Evolutionary conservation across 2,797 vertebrate species (phyloP).

Genomic region (Sebastiscus albofasciatus): DNA sequence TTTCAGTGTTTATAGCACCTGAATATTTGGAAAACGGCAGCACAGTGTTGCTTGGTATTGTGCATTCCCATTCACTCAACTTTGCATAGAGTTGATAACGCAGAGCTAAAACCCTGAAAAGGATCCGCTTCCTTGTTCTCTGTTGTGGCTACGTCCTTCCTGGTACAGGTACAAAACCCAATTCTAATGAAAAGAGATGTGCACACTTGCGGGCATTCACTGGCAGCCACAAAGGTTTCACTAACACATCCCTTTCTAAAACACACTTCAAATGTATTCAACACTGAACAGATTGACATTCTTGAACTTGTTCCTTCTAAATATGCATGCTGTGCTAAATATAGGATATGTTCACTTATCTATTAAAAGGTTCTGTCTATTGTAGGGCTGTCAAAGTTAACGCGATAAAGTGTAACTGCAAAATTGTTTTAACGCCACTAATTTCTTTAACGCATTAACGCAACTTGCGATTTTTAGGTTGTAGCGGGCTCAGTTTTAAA

Average conservation of each 20-base stretch:
- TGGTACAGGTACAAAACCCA: background rate
- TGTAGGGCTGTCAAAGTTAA: no score
- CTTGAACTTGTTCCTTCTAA: background rate
- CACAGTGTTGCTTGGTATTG: background rate
- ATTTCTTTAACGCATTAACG: no score
- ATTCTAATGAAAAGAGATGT: no score
- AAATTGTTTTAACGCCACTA: rapidly evolving
- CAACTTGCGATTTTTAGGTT: no score
- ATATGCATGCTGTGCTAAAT: background rate
- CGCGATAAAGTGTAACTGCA: rapidly evolving
- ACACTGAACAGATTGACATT: background rate
- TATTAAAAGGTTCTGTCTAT: no score
- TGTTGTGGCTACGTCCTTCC: no score
- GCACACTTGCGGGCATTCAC: no score
- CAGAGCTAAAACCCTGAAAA: background rate
- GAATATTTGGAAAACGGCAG: background rate
- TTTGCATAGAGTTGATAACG: background rate
- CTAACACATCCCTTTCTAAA: no score
- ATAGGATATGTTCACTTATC: background rate
- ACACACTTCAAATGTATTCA: no score
- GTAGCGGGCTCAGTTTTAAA: no score
- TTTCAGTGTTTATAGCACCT: no score
- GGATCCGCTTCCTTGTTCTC: background rate
- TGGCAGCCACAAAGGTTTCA: no score
- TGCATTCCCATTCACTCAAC: background rate